Base-by-base conservation (phyloP, 2,113 vertebrate species). In the Corythoichthys haematopterus region DNA sequence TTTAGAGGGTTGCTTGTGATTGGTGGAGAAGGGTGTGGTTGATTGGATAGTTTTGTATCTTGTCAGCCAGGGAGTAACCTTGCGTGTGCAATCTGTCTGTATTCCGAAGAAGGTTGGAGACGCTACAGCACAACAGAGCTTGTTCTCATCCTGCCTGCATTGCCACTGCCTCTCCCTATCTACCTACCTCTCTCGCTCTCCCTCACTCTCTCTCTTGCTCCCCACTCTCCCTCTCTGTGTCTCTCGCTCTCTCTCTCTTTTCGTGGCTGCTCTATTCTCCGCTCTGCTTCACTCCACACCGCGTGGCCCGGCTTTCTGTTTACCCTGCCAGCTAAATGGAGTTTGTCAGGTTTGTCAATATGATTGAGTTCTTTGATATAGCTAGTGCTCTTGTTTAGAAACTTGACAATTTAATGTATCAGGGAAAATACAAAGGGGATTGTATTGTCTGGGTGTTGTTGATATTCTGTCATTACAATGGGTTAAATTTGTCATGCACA, bases 301-400 rank as follows among this genome's bases (percentile, higher is more conserved):
- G 88, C 94, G 92, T 91, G 91, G 94, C 91, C 94, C 92, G 87
- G 91, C 92, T 84, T 90, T 91, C 91, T 93, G 90, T 93, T 94
- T 94, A 94, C 89, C 88, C 92, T 93, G 92, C 91, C 94, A 94
- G 93, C 94, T 96, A 94, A 94, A 97, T 97, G 94, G 95, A 96
- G 93, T 94, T 94, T 94, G 94, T 93, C 94, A 97, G 95, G 95
- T 97, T 94, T 93, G 95, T 96, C 93, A 93, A 94, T 92, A 87
- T 90, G 91, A 92, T 93, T 91, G 93, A 91, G 93, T 89, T 94
- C 90, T 87, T 72, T 92, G 90, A 88, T 92, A 92, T 89, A 87
- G 77, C 68, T 84, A 80, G 80, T 87, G 86, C 88, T 87, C 85
- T 85, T 81, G 77, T 85, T 82, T 89, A 70, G 73, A 87, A 91